These are phyloP conservation scores for Drosophila repleta DNA, from an alignment of 1,140 invertebrate genomes.

Conservation along the genomic window DNA sequence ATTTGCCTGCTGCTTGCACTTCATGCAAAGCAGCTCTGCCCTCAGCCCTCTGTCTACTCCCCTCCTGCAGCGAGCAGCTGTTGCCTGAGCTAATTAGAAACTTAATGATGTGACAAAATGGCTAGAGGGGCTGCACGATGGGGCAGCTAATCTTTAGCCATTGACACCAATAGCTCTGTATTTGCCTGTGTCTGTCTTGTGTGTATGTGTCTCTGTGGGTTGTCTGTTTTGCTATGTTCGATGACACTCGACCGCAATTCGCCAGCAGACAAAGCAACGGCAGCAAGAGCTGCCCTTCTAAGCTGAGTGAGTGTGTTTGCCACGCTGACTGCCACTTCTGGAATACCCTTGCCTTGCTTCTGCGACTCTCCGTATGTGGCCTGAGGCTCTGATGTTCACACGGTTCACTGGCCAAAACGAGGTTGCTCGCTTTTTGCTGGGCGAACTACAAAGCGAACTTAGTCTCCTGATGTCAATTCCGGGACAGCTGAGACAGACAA, in stretches of 20 bases:
- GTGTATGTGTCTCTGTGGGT: conserved; percentile 30
- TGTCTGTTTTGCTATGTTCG: conserved; percentile 46
- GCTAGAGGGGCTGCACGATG: conserved; percentile 24
- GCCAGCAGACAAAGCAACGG: conserved; percentile 35
- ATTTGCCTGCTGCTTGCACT: conserved; percentile 22
- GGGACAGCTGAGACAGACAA: conserved; percentile 9
- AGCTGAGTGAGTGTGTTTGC: conserved; percentile 37
- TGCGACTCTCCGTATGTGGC: background rate
- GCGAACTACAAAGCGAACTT: conserved; percentile 28
- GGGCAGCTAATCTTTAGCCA: conserved; percentile 19
- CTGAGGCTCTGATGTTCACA: conserved; percentile 36
- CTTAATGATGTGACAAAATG: conserved; percentile 50
- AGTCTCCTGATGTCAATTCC: conserved; percentile 11
- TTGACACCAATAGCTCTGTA: conserved; percentile 28
- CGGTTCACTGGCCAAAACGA: conserved; percentile 58
- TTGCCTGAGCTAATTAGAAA: conserved; percentile 45
- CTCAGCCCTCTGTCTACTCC: background rate
- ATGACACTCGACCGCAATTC: conserved; percentile 76
- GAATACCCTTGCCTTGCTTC: background rate
- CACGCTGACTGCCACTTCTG: conserved; percentile 14
- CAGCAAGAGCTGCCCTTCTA: conserved; percentile 19
- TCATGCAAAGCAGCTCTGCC: conserved; percentile 18
- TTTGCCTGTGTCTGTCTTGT: conserved; percentile 13
- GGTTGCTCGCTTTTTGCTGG: conserved; percentile 36
- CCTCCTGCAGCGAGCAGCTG: conserved; percentile 18